Evolutionary conservation across 2,797 vertebrate genomes (phyloP).

Genomic region (Cichlasoma orientale): DNA sequence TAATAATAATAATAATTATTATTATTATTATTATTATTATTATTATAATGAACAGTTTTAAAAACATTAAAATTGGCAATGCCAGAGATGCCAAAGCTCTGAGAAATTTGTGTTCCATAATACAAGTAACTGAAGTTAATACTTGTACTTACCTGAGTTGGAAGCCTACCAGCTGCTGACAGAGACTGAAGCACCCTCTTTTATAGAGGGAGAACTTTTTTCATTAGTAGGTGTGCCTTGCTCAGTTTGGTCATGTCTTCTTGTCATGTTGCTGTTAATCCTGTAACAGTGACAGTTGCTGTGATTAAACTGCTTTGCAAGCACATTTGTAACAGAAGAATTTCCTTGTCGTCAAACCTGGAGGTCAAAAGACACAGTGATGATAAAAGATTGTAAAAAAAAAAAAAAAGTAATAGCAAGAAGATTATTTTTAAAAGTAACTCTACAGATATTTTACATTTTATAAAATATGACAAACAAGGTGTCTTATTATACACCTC

Average conservation of each 20-base stretch:
- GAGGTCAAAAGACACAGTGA: background rate
- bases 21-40: no score
- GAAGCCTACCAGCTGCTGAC: constrained; percentile 53
- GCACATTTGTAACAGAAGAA: constrained; percentile 17
- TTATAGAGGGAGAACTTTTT: constrained; percentile 61
- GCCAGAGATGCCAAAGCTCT: background rate
- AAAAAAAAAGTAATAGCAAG: background rate
- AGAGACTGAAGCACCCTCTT: constrained; percentile 35
- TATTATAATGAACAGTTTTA: background rate
- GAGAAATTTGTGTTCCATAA: background rate
- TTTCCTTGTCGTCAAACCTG: background rate
- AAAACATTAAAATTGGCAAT: background rate
- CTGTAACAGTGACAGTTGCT: constrained; percentile 65
- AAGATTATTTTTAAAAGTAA: background rate
- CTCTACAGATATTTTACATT: background rate
- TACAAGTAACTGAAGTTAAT: background rate
- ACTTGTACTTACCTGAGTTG: constrained; percentile 51
- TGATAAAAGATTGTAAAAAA: background rate
- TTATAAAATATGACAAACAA: background rate
- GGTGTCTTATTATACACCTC: background rate
- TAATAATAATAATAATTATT: background rate
- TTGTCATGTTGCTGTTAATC: constrained; percentile 60
- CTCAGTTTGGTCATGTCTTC: constrained; percentile 77
- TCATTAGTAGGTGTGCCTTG: constrained; percentile 63
- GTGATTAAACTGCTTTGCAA: constrained; percentile 41